These are phyloP conservation scores for Crossocerus cetratus DNA, from an alignment of 2,888 invertebrate genomes.

Conservation along the genomic window DNA sequence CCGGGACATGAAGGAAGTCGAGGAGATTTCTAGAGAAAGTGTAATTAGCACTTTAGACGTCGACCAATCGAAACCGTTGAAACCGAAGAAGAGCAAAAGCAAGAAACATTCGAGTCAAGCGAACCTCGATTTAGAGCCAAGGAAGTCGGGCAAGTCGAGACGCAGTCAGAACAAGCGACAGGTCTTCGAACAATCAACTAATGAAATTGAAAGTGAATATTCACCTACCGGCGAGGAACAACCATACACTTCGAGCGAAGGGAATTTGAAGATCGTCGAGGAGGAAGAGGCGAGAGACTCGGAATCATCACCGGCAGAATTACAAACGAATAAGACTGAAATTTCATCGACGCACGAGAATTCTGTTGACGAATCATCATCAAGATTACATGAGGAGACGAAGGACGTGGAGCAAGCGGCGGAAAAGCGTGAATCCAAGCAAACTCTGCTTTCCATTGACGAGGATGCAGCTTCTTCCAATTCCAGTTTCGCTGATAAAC, in stretches of 20 bases:
- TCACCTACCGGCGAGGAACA: neutral
- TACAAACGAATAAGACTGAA: neutral
- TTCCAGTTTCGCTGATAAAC: conserved; percentile 49
- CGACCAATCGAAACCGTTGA: neutral
- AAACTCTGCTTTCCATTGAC: neutral
- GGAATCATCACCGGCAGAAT: no score
- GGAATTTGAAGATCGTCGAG: neutral
- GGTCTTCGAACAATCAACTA: neutral
- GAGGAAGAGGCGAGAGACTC: neutral
- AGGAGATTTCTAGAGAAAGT: no score
- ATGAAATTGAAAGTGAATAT: neutral
- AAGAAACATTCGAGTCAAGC: conserved; percentile 11
- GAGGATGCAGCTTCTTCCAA: conserved; percentile 35
- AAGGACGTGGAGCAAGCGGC: neutral
- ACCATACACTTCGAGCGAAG: neutral
- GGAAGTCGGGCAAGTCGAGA: conserved; percentile 10
- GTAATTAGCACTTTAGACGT: no score
- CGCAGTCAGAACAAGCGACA: neutral
- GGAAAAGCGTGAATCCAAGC: no score
- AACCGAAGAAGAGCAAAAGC: neutral
- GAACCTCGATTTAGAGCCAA: neutral
- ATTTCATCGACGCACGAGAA: neutral
- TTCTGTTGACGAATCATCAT: neutral
- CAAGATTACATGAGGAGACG: conserved; percentile 24
- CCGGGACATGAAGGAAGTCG: no score